phyloP scores from a whole-genome alignment of 1,140 invertebrate genomes.

The Dendrolimus punctatus region DNA sequence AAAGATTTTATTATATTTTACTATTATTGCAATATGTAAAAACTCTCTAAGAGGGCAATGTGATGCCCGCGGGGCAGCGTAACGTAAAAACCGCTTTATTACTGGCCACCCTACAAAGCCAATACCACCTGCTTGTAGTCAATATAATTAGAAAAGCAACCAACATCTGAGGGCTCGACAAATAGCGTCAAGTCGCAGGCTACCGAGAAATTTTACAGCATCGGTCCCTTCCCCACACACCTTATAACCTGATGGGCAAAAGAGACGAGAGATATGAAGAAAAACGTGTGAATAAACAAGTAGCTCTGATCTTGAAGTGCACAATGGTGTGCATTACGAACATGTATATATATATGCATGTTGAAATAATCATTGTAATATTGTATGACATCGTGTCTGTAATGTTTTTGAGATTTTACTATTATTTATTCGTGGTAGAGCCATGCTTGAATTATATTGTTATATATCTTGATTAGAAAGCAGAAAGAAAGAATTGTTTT shows the following conservation, averaged over 20 bases:
- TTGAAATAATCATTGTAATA: too few species aligned
- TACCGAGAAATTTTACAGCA: slow-evolving; percentile 48
- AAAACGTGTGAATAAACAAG: slow-evolving; percentile 35
- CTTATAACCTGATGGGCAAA: slow-evolving; percentile 3
- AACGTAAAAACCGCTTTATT: too few species aligned
- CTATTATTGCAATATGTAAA: too few species aligned
- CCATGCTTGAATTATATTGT: too few species aligned
- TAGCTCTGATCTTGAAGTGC: slow-evolving; percentile 1
- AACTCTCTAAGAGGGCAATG: too few species aligned
- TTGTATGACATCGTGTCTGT: too few species aligned
- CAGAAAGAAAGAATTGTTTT: too few species aligned
- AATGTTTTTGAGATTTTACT: too few species aligned
- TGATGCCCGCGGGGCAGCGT: too few species aligned
- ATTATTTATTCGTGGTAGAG: too few species aligned
- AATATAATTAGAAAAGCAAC: slow-evolving; percentile 17
- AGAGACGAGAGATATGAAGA: slow-evolving; percentile 11
- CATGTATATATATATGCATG: not conserved
- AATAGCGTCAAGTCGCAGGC: slow-evolving; percentile 25
- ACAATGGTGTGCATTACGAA: slow-evolving; percentile 5
- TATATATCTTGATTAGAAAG: too few species aligned
- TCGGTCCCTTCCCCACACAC: slow-evolving; percentile 8
- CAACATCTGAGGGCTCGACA: slow-evolving; percentile 17
- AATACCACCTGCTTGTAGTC: slow-evolving; percentile 8
- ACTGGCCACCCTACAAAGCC: not conserved
- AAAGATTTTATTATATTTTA: too few species aligned